Conservation (phyloP, 2,888 invertebrate genomes). For the Lepidochrysops patricia region DNA sequence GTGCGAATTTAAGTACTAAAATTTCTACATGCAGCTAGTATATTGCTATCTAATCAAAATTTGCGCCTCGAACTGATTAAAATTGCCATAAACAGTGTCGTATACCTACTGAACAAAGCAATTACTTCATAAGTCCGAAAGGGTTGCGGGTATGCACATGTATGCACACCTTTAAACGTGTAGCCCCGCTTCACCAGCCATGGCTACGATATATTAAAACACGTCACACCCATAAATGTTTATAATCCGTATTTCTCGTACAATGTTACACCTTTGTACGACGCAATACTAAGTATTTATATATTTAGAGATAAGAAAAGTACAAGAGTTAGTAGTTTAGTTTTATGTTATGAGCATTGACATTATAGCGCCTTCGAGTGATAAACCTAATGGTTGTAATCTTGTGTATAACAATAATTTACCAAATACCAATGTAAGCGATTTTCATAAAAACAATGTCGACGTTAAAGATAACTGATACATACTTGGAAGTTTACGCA, state of each 20-base stretch:
- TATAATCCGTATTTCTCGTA: neutral
- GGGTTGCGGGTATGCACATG: no score
- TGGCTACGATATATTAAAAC: constrained; percentile 17
- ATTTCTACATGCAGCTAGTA: no score
- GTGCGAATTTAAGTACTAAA: no score
- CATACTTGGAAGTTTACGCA: no score
- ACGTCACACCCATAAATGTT: constrained; percentile 9
- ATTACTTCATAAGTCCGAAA: no score
- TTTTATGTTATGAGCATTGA: neutral
- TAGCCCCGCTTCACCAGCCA: no score
- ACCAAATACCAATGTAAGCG: neutral
- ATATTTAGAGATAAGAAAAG: constrained; percentile 3
- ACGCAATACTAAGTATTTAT: neutral
- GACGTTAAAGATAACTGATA: no score
- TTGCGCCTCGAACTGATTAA: no score
- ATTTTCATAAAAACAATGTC: neutral
- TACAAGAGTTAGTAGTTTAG: neutral
- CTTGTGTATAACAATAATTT: neutral
- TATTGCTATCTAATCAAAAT: no score
- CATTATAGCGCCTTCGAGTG: neutral
- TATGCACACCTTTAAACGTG: no score
- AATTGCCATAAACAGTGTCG: no score
- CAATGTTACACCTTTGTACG: constrained; percentile 1
- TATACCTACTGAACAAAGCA: no score
- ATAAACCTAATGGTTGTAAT: neutral